These are phyloP conservation scores for Leuciscus idus DNA, from an alignment of 2,113 vertebrate species.

Conservation along the genomic window DNA sequence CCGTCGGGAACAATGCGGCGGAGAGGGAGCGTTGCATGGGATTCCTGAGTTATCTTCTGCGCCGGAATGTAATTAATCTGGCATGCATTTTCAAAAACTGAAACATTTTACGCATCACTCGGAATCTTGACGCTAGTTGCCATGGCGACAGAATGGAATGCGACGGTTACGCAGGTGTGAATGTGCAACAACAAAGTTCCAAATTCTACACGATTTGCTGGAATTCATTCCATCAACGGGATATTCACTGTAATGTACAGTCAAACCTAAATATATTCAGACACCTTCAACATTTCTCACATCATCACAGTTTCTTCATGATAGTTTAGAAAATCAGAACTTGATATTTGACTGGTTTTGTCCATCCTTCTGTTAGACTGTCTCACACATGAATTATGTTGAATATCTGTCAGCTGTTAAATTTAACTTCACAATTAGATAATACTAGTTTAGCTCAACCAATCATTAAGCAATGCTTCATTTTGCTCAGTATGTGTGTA, in stretches of 20 bases:
- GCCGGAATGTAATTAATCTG: slow-evolving; percentile 75
- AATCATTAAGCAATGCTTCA: too few species aligned
- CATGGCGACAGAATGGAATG: slow-evolving; percentile 28
- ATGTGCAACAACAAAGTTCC: background rate
- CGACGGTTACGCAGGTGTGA: background rate
- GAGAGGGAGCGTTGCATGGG: slow-evolving; percentile 37
- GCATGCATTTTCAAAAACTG: slow-evolving; percentile 51
- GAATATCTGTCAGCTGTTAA: too few species aligned
- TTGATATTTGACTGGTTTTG: too few species aligned
- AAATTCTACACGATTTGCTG: background rate
- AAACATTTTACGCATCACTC: slow-evolving; percentile 46
- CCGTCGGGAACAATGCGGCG: slow-evolving; percentile 65
- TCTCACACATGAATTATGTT: too few species aligned
- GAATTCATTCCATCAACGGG: background rate
- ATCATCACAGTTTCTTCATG: rapidly evolving
- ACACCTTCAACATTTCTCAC: too few species aligned
- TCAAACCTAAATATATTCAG: too few species aligned
- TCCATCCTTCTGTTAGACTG: too few species aligned
- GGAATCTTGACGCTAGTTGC: background rate
- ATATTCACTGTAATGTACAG: background rate
- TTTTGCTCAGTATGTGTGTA: too few species aligned
- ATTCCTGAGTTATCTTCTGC: slow-evolving; percentile 73
- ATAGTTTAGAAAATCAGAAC: too few species aligned
- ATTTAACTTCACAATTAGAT: too few species aligned
- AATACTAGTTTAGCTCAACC: too few species aligned